A percentile compares a stretch with the other conserved stretches of the same genome.
Evolutionary conservation across 2,888 invertebrate species (phyloP).

Genomic region (Ichneumoninae sp.): DNA sequence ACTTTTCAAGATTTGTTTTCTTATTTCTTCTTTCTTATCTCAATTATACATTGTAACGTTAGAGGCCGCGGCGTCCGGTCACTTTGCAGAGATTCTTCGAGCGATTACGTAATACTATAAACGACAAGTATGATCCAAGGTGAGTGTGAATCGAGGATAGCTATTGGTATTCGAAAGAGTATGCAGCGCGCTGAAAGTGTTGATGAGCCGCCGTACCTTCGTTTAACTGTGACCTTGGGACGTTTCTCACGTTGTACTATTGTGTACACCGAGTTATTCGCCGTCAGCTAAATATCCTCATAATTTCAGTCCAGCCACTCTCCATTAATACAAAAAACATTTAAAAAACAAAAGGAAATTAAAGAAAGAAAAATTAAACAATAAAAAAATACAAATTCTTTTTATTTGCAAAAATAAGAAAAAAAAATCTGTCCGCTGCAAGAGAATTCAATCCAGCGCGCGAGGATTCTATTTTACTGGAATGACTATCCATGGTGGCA

Average conservation of each 20-base stretch:
- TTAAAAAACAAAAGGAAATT: neutral
- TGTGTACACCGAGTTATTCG: neutral
- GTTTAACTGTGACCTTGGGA: neutral
- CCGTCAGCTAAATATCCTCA: neutral
- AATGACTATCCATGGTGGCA: too few relatives aligned
- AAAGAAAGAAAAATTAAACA: neutral
- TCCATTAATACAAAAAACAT: neutral
- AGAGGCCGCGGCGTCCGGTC: constrained; percentile 37
- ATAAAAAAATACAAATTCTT: neutral
- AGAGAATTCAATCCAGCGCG: too few relatives aligned
- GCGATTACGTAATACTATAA: constrained; percentile 57
- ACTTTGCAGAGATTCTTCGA: constrained; percentile 59
- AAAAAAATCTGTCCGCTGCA: too few relatives aligned
- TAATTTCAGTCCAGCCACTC: neutral
- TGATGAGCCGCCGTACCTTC: neutral
- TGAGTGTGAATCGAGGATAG: constrained; percentile 64
- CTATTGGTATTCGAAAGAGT: constrained; percentile 17
- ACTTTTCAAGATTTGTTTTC: neutral
- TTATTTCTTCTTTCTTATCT: neutral
- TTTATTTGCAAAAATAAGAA: too few relatives aligned
- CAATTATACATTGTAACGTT: constrained; percentile 21
- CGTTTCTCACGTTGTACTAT: neutral
- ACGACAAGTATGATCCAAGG: constrained; percentile 64
- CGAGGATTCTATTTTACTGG: too few relatives aligned
- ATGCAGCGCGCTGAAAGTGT: constrained; percentile 2